These are phyloP conservation scores for Hirudinaria manillensis DNA, from an alignment of 2,888 invertebrate genomes.

Conservation along the genomic window DNA sequence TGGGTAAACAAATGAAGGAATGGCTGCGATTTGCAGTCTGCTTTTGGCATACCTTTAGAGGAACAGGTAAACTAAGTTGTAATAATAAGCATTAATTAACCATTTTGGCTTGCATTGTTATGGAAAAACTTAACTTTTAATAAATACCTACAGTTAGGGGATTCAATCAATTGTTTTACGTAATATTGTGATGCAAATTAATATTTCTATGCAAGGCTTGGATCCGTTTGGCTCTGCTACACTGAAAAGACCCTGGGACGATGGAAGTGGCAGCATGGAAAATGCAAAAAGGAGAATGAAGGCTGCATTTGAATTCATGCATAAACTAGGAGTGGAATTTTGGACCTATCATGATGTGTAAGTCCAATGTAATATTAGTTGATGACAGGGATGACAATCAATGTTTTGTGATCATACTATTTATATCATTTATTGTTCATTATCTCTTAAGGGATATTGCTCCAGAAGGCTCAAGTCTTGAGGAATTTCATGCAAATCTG, in stretches of 20 bases:
- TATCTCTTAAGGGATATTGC: slow-evolving; percentile 58
- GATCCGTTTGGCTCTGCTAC: slow-evolving; percentile 58
- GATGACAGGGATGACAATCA: background rate
- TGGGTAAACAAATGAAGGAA: slow-evolving; percentile 62
- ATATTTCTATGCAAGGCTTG: slow-evolving; percentile 45
- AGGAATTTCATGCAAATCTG: slow-evolving; percentile 59
- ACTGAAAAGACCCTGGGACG: slow-evolving; percentile 60
- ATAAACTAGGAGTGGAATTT: slow-evolving; percentile 62
- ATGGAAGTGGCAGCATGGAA: slow-evolving; percentile 59
- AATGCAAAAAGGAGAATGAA: slow-evolving; percentile 61
- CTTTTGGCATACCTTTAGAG: slow-evolving; percentile 58
- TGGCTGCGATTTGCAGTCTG: slow-evolving; percentile 64
- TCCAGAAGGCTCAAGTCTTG: slow-evolving; percentile 59
- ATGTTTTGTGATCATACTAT: slow-evolving; percentile 8
- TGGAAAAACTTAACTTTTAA: no score
- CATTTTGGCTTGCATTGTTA: no score
- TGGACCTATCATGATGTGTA: slow-evolving; percentile 64
- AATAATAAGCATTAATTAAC: no score
- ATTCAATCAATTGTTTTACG: background rate
- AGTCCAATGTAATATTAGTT: background rate
- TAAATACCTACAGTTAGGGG: no score
- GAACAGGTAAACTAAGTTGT: slow-evolving; percentile 38
- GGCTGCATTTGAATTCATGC: slow-evolving; percentile 63
- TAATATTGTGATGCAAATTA: background rate
- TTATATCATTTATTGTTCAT: background rate